phyloP scores from a whole-genome alignment of 1,140 invertebrate species.

The Sinonovacula constricta region DNA sequence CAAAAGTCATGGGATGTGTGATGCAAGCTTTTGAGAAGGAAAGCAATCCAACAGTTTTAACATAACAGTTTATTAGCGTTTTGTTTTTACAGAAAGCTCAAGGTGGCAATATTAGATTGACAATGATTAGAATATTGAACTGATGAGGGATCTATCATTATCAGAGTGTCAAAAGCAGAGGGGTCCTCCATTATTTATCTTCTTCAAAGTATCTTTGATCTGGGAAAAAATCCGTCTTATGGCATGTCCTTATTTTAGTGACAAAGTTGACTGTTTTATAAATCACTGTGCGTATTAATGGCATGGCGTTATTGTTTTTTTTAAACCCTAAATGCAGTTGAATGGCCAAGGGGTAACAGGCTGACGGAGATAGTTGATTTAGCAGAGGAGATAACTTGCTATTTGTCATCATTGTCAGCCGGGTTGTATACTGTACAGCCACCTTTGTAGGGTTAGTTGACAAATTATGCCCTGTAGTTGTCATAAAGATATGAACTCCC shows the following conservation, averaged over 20 bases:
- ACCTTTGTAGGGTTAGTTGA: slow-evolving; percentile 44
- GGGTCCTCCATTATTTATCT: background rate
- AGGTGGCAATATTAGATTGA: background rate
- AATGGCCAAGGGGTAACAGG: background rate
- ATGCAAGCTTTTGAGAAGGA: too few species aligned
- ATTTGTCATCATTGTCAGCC: slow-evolving; percentile 53
- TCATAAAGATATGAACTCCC: slow-evolving; percentile 45
- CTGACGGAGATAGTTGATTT: slow-evolving; percentile 27
- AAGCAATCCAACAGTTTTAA: too few species aligned
- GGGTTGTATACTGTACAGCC: slow-evolving; percentile 45
- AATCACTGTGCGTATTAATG: too few species aligned
- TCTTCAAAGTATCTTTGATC: background rate
- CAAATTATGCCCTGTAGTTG: slow-evolving; percentile 46
- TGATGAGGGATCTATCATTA: background rate
- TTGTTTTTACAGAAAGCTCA: background rate
- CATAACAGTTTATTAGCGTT: too few species aligned
- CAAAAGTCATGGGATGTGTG: too few species aligned
- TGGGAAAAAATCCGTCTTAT: too few species aligned
- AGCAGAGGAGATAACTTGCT: slow-evolving; percentile 32
- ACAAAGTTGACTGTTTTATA: too few species aligned
- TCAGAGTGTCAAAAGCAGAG: background rate
- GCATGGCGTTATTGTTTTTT: too few species aligned
- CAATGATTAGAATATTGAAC: background rate
- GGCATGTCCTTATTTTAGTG: too few species aligned
- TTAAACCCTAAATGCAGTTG: too few species aligned